Evolutionary conservation across 2,888 invertebrate species (phyloP).

Genomic region (Spodoptera littoralis): DNA sequence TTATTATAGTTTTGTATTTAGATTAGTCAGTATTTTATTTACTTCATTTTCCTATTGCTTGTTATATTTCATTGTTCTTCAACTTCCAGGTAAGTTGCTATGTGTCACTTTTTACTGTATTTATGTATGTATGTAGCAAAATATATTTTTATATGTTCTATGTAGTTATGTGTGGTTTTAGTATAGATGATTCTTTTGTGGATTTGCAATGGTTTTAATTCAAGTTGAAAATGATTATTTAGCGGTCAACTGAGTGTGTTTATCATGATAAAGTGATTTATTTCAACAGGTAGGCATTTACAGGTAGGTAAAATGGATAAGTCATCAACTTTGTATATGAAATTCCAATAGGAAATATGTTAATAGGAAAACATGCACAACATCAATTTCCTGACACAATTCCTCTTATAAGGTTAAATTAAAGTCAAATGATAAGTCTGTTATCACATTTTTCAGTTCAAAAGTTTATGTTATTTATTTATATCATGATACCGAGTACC

Average conservation of each 20-base stretch:
- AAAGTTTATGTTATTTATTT: constrained; percentile 10
- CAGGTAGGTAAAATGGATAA: too few species aligned
- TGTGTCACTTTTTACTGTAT: constrained; percentile 33
- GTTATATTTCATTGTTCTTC: constrained; percentile 13
- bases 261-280: too few species aligned
- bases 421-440: constrained; percentile 31
- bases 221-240: too few species aligned
- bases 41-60: constrained; percentile 23
- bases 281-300: too few species aligned
- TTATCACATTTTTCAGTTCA: constrained; percentile 33
- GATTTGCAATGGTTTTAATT: not conserved
- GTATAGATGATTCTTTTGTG: constrained; percentile 6
- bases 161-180: constrained; percentile 4
- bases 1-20: too few species aligned
- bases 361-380: not conserved
- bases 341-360: too few species aligned
- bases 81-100: constrained; percentile 43
- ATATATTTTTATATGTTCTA: constrained; percentile 1
- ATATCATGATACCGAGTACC: not conserved
- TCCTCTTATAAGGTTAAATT: constrained; percentile 32
- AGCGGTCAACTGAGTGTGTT: too few species aligned
- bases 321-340: too few species aligned
- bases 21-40: not conserved
- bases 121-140: not conserved
- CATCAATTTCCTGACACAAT: constrained; percentile 6